These are phyloP conservation scores for Augiades crinisus DNA, from an alignment of 2,888 invertebrate species.

Conservation along the genomic window DNA sequence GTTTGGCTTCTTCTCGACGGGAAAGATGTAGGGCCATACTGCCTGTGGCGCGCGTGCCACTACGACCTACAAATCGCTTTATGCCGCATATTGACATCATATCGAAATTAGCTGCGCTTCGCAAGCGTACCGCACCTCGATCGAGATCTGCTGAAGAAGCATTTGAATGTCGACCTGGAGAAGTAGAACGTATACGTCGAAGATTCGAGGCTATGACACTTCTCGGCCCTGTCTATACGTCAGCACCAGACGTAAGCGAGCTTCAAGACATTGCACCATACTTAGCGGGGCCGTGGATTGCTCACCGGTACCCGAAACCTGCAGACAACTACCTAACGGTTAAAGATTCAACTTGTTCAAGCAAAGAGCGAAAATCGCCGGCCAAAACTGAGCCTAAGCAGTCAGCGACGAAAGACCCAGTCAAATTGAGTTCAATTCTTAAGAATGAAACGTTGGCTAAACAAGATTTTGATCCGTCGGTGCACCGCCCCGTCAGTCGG, in stretches of 20 bases:
- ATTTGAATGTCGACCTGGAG: constrained; percentile 81
- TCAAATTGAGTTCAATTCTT: constrained; percentile 73
- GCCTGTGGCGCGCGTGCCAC: constrained; percentile 83
- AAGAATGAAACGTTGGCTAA: constrained; percentile 80
- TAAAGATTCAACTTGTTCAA: constrained; percentile 58
- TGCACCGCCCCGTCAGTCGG: constrained; percentile 88
- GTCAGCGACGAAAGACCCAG: constrained; percentile 55
- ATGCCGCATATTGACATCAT: constrained; percentile 96
- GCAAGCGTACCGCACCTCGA: constrained; percentile 68
- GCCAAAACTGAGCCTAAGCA: constrained; percentile 69
- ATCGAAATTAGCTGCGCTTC: constrained; percentile 89
- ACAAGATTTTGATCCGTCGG: constrained; percentile 87
- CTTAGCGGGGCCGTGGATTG: constrained; percentile 89
- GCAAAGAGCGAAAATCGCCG: constrained; percentile 56
- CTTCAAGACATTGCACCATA: constrained; percentile 89
- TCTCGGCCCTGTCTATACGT: constrained; percentile 89
- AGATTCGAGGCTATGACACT: constrained; percentile 88
- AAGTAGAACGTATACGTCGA: constrained; percentile 87
- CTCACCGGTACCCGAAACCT: constrained; percentile 88
- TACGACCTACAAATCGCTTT: constrained; percentile 85
- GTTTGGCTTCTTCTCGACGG: constrained; percentile 53
- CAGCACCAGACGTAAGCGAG: constrained; percentile 89
- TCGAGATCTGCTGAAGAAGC: constrained; percentile 75
- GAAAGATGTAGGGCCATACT: constrained; percentile 69
- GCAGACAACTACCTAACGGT: constrained; percentile 85